These are phyloP conservation scores for Thaumetopoea pityocampa DNA, from an alignment of 1,140 invertebrate species.

Conservation along the genomic window DNA sequence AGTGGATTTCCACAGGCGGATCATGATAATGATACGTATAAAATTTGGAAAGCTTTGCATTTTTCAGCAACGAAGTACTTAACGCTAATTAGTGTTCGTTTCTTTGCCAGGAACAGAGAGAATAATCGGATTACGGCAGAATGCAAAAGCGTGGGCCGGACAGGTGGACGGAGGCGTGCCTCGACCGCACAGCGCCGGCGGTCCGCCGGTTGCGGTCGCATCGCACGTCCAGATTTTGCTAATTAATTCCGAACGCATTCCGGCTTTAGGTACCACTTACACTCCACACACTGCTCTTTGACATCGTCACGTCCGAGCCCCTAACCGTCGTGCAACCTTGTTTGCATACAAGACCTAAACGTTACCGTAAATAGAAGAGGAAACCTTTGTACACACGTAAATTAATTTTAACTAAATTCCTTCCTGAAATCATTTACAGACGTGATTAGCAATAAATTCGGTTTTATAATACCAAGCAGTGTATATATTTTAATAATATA, in stretches of 20 bases:
- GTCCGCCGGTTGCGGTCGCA: constrained; percentile 31
- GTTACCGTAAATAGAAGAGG: constrained; percentile 25
- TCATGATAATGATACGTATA: too few species aligned
- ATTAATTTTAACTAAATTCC: constrained; percentile 15
- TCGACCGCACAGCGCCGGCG: constrained; percentile 24
- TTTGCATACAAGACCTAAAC: constrained; percentile 23
- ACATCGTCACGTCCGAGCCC: constrained; percentile 5
- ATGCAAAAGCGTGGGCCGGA: constrained; percentile 22
- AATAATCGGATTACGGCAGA: constrained; percentile 33
- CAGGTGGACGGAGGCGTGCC: constrained; percentile 28
- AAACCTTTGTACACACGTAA: constrained; percentile 18
- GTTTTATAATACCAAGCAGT: too few species aligned
- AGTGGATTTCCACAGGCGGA: too few species aligned
- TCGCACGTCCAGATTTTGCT: constrained; percentile 29
- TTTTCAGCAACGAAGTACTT: neutral
- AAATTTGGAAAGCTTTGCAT: too few species aligned
- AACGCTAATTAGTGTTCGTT: constrained; percentile 18
- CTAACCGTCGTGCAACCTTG: constrained; percentile 4
- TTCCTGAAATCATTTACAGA: constrained; percentile 10
- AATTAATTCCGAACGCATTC: constrained; percentile 40
- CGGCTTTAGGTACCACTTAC: constrained; percentile 17
- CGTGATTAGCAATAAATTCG: constrained; percentile 1
- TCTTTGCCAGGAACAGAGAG: constrained; percentile 23
- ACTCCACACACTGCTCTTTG: constrained; percentile 13
- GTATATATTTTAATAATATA: too few species aligned